Evolutionary conservation across 2,113 vertebrate species (phyloP), one percentile per base, ranked within the genome.

Genomic region (Proteles cristata): DNA sequence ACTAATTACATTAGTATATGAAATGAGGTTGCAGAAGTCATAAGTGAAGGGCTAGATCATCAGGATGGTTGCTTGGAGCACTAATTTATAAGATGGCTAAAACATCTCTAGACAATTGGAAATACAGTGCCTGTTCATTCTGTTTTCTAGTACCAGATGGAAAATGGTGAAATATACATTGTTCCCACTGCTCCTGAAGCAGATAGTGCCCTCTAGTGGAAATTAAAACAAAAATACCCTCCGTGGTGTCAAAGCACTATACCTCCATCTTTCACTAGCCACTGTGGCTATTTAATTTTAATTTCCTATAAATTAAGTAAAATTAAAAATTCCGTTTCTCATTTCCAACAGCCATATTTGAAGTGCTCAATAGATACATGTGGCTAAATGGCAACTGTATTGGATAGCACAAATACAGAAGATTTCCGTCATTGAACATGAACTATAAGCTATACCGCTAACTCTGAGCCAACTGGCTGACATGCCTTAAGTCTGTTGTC

Each of bases 171-270:
- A 79, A 85, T 11, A 25, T 65, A 71, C 10, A 2, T 55, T 5
- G 45, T 68, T 79, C 14, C 73, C 31, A 31, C 43, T 65, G 87
- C 80, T 90, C 39, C 81, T 85, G 88, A 89, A 88, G 88, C 11
- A 68, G 45, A 63, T 74, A 69, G 74, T 71, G 96, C 94, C 94
- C 97, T 96, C 98, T 97, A 80, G 96, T 97, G 97, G 97, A 97
- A 80, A 39, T 7, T 21, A 19, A 63, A 55, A 43, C 58, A 92
- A 86, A 92, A 93, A 66, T 26, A 74, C 7, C 19, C n/a, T 93
- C 25, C 35, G 16, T 61, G 35, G 48, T 55, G 11, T 58, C 48
- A n/a, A 28, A 14, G 35, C 16, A n/a, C 11, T 17, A 2, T 50
- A 35, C 17, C 50, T 74, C 17, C 28, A 33, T 63, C 94, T 12